Percentiles rank a stretch among this genome's conserved stretches.
Evolutionary conservation across 2,113 vertebrate species (phyloP).

Genomic region (Solea senegalensis): DNA sequence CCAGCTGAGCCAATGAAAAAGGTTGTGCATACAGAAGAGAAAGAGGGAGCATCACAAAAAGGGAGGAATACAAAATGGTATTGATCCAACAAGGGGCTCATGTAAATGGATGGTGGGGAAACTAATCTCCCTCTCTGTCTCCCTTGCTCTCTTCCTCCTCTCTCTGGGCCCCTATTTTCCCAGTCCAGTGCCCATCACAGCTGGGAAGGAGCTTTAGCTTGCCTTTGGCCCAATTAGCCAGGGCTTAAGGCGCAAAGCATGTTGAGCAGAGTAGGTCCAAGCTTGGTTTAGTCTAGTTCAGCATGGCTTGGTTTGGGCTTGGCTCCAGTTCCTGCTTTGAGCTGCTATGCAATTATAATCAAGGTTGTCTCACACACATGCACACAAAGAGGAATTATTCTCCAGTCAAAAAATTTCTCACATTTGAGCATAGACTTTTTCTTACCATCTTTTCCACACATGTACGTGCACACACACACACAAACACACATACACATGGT

Average conservation of each 20-base stretch:
- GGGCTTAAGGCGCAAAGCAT: constrained; percentile 73
- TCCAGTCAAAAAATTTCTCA: constrained; percentile 52
- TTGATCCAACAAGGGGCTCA: constrained; percentile 55
- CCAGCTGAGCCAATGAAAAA: constrained; percentile 54
- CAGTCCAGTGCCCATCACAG: constrained; percentile 70
- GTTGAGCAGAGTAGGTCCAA: constrained; percentile 66
- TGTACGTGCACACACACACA: constrained; percentile 21
- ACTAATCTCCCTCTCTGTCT: constrained; percentile 41
- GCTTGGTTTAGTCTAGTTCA: constrained; percentile 76
- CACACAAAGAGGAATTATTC: constrained; percentile 62
- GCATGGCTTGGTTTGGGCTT: constrained; percentile 72
- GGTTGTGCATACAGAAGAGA: constrained; percentile 42
- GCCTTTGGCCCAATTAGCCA: constrained; percentile 80
- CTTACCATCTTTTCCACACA: constrained; percentile 11
- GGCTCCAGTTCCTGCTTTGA: constrained; percentile 66
- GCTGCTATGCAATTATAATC: constrained; percentile 78
- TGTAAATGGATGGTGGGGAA: constrained; percentile 51
- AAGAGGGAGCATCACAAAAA: constrained; percentile 35
- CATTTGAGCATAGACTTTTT: constrained; percentile 44
- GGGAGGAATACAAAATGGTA: constrained; percentile 56
- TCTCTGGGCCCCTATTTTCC: constrained; percentile 55
- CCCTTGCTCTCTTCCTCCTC: constrained; percentile 30
- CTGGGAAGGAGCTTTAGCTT: constrained; percentile 70
- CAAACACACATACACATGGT: constrained; percentile 33
- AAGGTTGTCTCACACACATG: constrained; percentile 63